phyloP scores from a whole-genome alignment of 2,797 vertebrate species.

The Karalla daura region DNA sequence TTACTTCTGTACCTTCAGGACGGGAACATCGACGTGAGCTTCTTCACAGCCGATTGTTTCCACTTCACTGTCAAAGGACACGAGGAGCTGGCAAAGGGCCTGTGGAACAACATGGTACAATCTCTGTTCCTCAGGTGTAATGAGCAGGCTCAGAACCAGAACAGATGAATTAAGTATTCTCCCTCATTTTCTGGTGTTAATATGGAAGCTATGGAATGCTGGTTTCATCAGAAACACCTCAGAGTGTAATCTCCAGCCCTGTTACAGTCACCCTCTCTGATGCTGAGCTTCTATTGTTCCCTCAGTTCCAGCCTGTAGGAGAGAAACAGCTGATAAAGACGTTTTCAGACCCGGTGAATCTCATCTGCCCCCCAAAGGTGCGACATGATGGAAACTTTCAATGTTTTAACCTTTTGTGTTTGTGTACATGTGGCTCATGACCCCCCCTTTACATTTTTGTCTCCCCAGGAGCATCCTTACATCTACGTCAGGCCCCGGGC shows the following conservation, averaged over 20 bases:
- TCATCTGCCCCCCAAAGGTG: conserved; percentile 77
- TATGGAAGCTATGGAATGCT: too few relatives aligned
- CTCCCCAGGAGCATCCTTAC: conserved; percentile 72
- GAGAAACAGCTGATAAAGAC: conserved; percentile 57
- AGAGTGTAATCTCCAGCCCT: too few relatives aligned
- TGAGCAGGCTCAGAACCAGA: too few relatives aligned
- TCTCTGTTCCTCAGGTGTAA: not conserved
- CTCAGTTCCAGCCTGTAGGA: conserved; percentile 77
- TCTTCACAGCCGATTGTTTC: conserved; percentile 77
- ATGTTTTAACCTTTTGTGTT: not conserved
- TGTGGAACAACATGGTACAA: conserved; percentile 78
- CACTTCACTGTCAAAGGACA: conserved; percentile 79
- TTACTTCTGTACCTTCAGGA: conserved; percentile 45
- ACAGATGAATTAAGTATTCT: too few relatives aligned
- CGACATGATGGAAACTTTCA: not conserved
- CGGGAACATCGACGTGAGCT: conserved; percentile 67
- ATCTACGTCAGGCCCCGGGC: conserved; percentile 61
- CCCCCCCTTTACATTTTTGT: not conserved
- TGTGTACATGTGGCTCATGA: not conserved
- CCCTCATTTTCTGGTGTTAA: too few relatives aligned
- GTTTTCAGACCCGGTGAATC: conserved; percentile 64
- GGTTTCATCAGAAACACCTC: too few relatives aligned
- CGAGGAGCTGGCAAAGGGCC: conserved; percentile 74
- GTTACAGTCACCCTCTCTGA: not conserved
- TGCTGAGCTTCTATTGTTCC: not conserved